These are phyloP conservation scores for Tyria jacobaeae DNA, from an alignment of 2,888 invertebrate genomes.

Conservation along the genomic window DNA sequence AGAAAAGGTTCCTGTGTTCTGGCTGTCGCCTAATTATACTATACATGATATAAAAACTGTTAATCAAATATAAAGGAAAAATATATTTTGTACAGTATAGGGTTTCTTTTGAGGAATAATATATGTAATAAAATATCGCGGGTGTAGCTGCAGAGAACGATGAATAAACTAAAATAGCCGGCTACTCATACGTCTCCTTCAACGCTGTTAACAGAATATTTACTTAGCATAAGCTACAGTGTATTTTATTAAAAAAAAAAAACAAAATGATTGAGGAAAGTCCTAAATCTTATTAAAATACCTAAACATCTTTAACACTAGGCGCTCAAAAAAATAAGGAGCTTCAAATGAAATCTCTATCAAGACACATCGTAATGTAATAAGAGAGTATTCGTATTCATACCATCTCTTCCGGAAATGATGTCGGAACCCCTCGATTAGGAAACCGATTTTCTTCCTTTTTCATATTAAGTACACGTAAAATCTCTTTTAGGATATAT, in stretches of 20 bases:
- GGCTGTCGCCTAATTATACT: no score
- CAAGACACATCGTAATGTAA: conserved; percentile 34
- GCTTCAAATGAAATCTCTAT: conserved; percentile 33
- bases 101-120: no score
- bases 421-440: conserved; percentile 47
- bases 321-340: conserved; percentile 27
- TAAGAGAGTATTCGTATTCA: conserved; percentile 48
- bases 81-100: no score
- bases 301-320: conserved; percentile 14
- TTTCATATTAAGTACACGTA: conserved; percentile 46
- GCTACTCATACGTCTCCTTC: no score
- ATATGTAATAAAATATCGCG: no score
- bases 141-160: no score
- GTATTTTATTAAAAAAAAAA: background rate
- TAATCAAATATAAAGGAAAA: no score
- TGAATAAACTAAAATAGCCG: no score
- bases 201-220: no score
- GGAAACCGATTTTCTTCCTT: conserved; percentile 42
- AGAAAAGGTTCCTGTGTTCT: no score
- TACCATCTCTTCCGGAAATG: conserved; percentile 43
- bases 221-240: background rate
- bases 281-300: background rate
- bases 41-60: no score
- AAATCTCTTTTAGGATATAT: conserved; percentile 36
- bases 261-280: background rate